Percentiles rank a stretch among this genome's conserved stretches.
phyloP scores from a whole-genome alignment of 2,888 invertebrate genomes.

The Synanthedon myopaeformis region DNA sequence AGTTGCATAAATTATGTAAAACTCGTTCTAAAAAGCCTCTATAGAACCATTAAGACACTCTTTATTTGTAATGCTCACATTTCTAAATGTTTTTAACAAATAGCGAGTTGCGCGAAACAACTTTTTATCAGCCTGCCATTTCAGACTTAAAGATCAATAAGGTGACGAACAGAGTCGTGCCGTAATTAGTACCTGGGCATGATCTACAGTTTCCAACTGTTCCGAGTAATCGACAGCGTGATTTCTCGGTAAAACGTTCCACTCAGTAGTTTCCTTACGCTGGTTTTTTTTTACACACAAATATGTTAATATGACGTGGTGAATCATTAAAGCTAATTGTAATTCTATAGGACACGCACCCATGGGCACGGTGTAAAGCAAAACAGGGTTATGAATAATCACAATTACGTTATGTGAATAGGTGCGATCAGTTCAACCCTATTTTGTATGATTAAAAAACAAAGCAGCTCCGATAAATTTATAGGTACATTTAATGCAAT shows the following conservation, averaged over 20 bases:
- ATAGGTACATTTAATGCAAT: no score
- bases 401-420: background rate
- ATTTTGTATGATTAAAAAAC: background rate
- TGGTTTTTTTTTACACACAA: conserved; percentile 22
- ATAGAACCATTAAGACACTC: no score
- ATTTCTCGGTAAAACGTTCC: conserved; percentile 19
- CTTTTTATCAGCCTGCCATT: background rate
- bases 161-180: conserved; percentile 2
- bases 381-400: background rate
- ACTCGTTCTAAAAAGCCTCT: no score
- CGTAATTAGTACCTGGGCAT: conserved; percentile 5
- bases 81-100: conserved; percentile 1
- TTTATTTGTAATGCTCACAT: background rate
- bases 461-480: no score
- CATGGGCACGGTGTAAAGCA: background rate
- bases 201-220: conserved; percentile 13
- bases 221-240: conserved; percentile 19
- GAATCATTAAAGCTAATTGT: conserved; percentile 37
- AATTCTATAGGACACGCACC: conserved; percentile 6
- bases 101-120: conserved; percentile 2
- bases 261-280: conserved; percentile 9
- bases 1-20: no score
- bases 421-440: background rate
- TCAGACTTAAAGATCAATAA: background rate
- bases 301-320: conserved; percentile 42